Evolutionary conservation across 2,113 vertebrate species (phyloP).

Genomic region (Bufo gargarizans): DNA sequence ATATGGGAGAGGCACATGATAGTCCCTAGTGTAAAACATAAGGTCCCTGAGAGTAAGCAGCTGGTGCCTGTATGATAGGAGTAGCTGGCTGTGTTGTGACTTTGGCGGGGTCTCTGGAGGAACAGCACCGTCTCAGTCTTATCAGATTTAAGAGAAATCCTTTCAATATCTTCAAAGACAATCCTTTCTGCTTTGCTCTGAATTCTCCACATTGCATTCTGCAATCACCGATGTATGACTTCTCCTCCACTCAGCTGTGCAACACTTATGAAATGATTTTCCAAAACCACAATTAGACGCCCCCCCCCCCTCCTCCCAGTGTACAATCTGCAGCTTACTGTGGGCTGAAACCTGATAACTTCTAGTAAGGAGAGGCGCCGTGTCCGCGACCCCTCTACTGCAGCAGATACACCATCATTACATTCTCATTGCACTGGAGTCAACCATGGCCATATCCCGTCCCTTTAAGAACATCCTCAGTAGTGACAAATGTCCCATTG

Average conservation of each 20-base stretch:
- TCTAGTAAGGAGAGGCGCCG: constrained; percentile 17
- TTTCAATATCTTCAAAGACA: constrained; percentile 23
- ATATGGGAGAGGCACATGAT: background rate
- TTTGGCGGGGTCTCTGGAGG: background rate
- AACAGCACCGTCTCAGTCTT: background rate
- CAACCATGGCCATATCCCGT: background rate
- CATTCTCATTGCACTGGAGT: background rate
- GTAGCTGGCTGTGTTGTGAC: background rate
- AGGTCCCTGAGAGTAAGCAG: background rate
- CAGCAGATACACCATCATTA: background rate
- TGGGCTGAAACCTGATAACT: constrained; percentile 29
- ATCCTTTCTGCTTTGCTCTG: background rate
- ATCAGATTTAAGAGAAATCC: constrained; percentile 30
- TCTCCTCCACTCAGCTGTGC: constrained; percentile 13
- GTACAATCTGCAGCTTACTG: constrained; percentile 27
- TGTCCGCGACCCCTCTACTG: background rate
- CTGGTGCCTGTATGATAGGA: constrained; percentile 2
- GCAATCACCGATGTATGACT: background rate
- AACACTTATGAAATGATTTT: constrained; percentile 31
- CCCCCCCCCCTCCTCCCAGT: background rate
- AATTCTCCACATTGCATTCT: constrained; percentile 25
- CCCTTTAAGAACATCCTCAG: background rate
- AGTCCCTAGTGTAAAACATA: background rate
- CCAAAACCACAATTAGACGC: constrained; percentile 12
- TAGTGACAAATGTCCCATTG: background rate